Conservation (phyloP, 53 echinoderm and acorn worm species). For the Mesocentrotus franciscanus region DNA sequence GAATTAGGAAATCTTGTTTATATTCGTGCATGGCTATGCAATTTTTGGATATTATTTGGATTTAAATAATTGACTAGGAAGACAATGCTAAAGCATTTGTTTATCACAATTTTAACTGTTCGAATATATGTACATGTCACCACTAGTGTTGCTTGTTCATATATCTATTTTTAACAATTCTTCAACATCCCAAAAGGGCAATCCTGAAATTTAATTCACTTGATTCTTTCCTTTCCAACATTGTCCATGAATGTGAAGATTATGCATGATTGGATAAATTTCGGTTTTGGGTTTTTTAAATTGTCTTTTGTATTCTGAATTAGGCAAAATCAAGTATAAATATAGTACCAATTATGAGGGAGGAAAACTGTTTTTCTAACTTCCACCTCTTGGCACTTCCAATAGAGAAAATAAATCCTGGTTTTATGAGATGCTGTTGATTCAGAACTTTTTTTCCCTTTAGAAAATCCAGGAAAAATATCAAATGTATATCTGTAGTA, state of each 20-base stretch:
- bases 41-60: too few relatives aligned
- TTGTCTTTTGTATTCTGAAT: not conserved
- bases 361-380: not conserved
- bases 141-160: too few relatives aligned
- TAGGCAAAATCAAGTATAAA: not conserved
- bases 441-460: not conserved
- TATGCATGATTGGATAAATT: not conserved
- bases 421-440: not conserved
- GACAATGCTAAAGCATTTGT: too few relatives aligned
- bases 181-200: too few relatives aligned
- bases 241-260: not conserved
- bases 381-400: not conserved
- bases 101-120: too few relatives aligned
- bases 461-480: not conserved
- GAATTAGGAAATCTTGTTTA: too few relatives aligned
- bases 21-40: too few relatives aligned
- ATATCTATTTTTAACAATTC: too few relatives aligned
- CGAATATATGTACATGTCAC: too few relatives aligned
- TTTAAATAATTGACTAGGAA: too few relatives aligned
- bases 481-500: not conserved
- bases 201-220: too few relatives aligned
- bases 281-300: not conserved
- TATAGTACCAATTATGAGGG: not conserved
- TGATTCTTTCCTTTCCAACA: too few relatives aligned
- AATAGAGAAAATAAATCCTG: not conserved